These are phyloP conservation scores for Amitus sp. DNA, from an alignment of 2,888 invertebrate genomes.

Conservation along the genomic window DNA sequence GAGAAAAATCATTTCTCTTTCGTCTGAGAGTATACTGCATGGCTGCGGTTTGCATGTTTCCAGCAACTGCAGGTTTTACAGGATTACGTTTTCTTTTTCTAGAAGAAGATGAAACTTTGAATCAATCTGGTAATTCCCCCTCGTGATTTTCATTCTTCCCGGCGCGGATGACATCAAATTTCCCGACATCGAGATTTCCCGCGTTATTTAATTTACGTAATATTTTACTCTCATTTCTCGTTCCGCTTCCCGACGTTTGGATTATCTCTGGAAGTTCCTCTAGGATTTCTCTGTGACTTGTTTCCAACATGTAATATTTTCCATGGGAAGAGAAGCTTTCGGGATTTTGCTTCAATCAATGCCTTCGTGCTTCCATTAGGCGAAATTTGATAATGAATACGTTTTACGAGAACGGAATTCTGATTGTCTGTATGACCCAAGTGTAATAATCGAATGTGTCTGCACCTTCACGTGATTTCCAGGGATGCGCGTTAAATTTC, in stretches of 20 bases:
- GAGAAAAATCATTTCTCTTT: no score
- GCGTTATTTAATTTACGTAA: not conserved
- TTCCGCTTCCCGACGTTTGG: not conserved
- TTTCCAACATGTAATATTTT: constrained; percentile 12
- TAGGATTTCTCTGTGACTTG: constrained; percentile 6
- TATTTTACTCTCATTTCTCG: not conserved
- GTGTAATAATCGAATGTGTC: constrained; percentile 57
- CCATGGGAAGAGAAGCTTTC: constrained; percentile 20
- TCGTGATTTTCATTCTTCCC: not conserved
- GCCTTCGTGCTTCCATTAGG: constrained; percentile 48
- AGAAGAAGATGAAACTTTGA: not conserved
- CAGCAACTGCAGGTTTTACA: no score
- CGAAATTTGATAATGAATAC: constrained; percentile 57
- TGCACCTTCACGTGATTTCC: constrained; percentile 17
- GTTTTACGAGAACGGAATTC: constrained; percentile 51
- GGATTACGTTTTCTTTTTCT: no score
- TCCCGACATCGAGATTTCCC: not conserved
- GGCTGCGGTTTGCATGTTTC: no score
- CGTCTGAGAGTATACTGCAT: no score
- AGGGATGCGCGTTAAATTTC: not conserved
- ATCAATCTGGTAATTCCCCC: not conserved
- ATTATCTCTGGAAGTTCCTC: not conserved
- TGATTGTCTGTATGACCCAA: constrained; percentile 56
- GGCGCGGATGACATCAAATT: not conserved
- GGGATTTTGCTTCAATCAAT: constrained; percentile 42